Evolutionary conservation across 2,888 invertebrate genomes (phyloP).

Genomic region (Watsonalla cultraria): DNA sequence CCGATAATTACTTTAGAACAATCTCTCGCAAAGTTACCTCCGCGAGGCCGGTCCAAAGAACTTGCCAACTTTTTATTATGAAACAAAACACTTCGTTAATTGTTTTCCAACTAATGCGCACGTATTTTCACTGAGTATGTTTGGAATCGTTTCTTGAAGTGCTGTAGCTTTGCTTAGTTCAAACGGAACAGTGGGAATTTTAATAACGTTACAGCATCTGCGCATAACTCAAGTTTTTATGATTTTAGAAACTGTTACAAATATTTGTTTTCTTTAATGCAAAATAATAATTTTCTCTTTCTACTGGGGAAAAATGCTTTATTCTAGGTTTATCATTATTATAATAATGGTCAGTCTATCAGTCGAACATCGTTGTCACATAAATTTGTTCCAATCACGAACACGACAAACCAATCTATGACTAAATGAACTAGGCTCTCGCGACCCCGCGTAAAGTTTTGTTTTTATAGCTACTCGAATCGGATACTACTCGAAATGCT

Average conservation of each 20-base stretch:
- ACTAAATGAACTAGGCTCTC: constrained; percentile 21
- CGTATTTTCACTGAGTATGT: constrained; percentile 17
- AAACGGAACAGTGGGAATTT: constrained; percentile 5
- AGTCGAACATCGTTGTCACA: constrained; percentile 45
- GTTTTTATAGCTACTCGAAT: neutral
- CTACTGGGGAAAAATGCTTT: neutral
- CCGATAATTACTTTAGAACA: constrained; percentile 77
- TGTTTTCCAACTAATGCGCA: constrained; percentile 46
- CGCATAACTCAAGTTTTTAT: too few relatives aligned
- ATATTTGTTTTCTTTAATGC: too few relatives aligned
- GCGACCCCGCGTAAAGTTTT: constrained; percentile 5
- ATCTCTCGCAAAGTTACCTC: constrained; percentile 63
- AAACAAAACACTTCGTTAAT: constrained; percentile 59
- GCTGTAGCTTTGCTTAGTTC: constrained; percentile 1
- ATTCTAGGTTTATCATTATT: constrained; percentile 3
- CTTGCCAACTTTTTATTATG: constrained; percentile 58
- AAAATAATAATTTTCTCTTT: too few relatives aligned
- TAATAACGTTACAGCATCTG: neutral
- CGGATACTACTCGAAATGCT: too few relatives aligned
- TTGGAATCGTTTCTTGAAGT: constrained; percentile 12
- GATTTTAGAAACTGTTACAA: too few relatives aligned
- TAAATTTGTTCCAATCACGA: constrained; percentile 66
- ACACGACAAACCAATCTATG: constrained; percentile 49
- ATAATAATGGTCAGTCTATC: constrained; percentile 41
- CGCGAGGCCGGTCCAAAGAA: constrained; percentile 45